Evolutionary conservation across 1,140 invertebrate genomes (phyloP), one percentile per base, ranked within the genome.

Genomic region (Drusus annulatus): DNA sequence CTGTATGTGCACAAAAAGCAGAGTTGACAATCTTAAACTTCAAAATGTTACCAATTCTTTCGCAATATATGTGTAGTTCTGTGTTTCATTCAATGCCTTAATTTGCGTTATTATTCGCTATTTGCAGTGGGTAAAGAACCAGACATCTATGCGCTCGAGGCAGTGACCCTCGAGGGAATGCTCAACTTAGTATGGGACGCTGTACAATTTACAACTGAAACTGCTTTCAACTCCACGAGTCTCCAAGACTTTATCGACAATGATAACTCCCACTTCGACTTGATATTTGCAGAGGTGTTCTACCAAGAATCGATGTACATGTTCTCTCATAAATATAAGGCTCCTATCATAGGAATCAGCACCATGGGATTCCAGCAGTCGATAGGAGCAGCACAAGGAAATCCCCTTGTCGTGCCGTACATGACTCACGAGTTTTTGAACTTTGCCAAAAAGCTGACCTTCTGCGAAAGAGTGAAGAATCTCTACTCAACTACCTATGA

Each of bases 271-370:
- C 81, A 86, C 2, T 90, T 87, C 62, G 90, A 90, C 85, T 69
- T 89, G 0, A 76, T 90, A 23, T 85, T 90, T 28, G 84, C 86
- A 0, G 87, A 89, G 68, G 84, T 86, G 52, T 88, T 89, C 82
- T 86, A 85, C 60, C 86, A 87, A 76, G 89, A 90, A 71, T 84
- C 87, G 2, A 87, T 88, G 36, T 85, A 88, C 5, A 88, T 89
- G 88, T 88, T 89, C 80, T 86, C 85, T 17, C 84, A 86, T 45
- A 88, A 87, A 80, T 89, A 88, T 62, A 85, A 85, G 15, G 88
- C 87, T 21, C 88, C 87, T 0, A 81, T 89, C 15, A 84, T 87
- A 0, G 87, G 87, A 2, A 84, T 89, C 62, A 86, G 81, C 16
- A 87, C 87, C 17, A 85, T 87, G 84, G 87, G 87, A 28, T 88